These are phyloP conservation scores for Tragelaphus buxtoni DNA, from an alignment of 2,113 vertebrate genomes.

Conservation along the genomic window DNA sequence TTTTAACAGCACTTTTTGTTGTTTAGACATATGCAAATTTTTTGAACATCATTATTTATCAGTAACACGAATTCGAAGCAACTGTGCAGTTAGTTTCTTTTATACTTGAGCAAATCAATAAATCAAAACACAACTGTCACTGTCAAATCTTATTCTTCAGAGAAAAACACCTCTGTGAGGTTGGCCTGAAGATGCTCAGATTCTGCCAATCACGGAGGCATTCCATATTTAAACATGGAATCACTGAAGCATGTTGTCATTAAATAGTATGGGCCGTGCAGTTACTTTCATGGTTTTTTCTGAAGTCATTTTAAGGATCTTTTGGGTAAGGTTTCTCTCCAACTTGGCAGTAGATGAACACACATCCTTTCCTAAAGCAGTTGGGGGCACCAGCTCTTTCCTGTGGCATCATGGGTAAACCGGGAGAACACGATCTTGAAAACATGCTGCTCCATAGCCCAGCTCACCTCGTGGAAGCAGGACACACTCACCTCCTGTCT, in stretches of 20 bases:
- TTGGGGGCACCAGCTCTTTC: neutral
- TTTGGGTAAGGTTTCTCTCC: conserved; percentile 92
- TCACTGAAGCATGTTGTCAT: conserved; percentile 84
- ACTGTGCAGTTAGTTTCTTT: neutral
- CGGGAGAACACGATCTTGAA: neutral
- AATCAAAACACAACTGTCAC: neutral
- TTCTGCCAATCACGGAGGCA: conserved; percentile 91
- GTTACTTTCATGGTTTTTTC: conserved; percentile 87
- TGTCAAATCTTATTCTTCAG: conserved; percentile 84
- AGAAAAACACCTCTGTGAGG: conserved; percentile 91
- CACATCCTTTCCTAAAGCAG: conserved; percentile 82
- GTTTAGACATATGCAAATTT: neutral
- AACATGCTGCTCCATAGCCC: neutral
- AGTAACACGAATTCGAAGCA: conserved; percentile 6
- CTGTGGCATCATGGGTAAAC: neutral
- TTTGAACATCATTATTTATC: neutral
- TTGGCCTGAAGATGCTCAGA: conserved; percentile 89
- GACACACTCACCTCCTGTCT: neutral
- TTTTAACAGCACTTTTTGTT: conserved; percentile 15
- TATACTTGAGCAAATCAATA: neutral
- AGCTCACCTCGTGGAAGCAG: neutral
- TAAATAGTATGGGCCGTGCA: conserved; percentile 89
- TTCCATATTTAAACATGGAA: conserved; percentile 82
- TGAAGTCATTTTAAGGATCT: conserved; percentile 90
- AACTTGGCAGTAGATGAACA: conserved; percentile 94